These are phyloP conservation scores for Geothlypis trichas DNA, from an alignment of 2,113 vertebrate genomes.

Conservation along the genomic window DNA sequence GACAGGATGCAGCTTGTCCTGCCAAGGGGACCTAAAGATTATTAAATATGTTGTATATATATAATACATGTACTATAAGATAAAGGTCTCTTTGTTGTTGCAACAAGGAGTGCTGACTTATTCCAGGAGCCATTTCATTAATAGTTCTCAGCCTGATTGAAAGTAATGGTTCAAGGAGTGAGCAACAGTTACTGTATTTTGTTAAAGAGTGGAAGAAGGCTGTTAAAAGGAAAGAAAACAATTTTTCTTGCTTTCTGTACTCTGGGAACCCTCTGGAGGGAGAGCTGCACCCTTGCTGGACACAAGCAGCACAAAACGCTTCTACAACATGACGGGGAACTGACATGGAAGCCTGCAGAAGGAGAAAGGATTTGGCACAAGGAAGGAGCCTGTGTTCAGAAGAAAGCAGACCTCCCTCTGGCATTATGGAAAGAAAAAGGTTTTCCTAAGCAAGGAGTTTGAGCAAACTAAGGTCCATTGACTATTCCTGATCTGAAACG, in stretches of 20 bases:
- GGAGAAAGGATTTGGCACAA: background rate
- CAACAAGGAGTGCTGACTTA: background rate
- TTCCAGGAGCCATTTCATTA: background rate
- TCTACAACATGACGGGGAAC: accelerated
- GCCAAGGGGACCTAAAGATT: background rate
- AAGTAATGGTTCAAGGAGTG: background rate
- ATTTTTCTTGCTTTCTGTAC: background rate
- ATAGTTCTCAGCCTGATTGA: background rate
- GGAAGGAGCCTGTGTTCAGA: background rate
- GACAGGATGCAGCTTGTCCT: background rate
- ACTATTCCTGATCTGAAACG: background rate
- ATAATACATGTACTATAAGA: background rate
- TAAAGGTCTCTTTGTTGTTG: background rate
- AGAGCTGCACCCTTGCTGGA: background rate
- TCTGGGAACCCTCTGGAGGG: background rate
- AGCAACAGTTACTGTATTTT: background rate
- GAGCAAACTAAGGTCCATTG: background rate
- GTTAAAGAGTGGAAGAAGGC: background rate
- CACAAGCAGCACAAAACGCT: accelerated
- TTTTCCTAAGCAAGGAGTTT: background rate
- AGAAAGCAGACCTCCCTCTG: background rate
- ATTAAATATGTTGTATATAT: background rate
- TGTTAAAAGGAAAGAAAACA: background rate
- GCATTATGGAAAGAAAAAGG: background rate
- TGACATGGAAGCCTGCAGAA: background rate